Evolutionary conservation across 2,888 invertebrate species (phyloP).

Genomic region (Coremacera marginata): DNA sequence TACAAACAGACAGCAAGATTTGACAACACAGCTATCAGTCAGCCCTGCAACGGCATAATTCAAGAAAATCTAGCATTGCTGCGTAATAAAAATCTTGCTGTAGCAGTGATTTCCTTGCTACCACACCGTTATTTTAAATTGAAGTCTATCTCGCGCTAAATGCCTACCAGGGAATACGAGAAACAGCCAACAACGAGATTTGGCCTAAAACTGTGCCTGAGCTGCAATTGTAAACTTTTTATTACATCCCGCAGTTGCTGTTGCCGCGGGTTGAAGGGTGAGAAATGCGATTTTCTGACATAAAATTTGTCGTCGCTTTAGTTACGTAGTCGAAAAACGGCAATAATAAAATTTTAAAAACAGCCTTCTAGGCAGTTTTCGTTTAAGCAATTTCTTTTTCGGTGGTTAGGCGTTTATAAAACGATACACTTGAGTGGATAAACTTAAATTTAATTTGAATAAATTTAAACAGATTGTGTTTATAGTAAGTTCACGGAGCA

Average conservation of each 20-base stretch:
- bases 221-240: constrained; percentile 2
- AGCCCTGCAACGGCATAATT: too few relatives aligned
- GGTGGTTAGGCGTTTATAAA: neutral
- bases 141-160: neutral
- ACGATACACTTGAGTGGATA: neutral
- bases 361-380: constrained; percentile 21
- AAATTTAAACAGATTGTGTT: neutral
- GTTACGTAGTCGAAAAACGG: neutral
- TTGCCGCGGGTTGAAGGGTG: too few relatives aligned
- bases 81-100: neutral
- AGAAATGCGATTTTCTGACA: neutral
- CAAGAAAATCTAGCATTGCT: too few relatives aligned
- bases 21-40: neutral
- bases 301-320: neutral
- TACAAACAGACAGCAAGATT: neutral
- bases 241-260: neutral
- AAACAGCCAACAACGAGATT: neutral
- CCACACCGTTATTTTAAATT: neutral
- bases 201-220: neutral
- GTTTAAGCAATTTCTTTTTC: constrained; percentile 16
- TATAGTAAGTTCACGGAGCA: neutral
- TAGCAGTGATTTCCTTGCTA: neutral
- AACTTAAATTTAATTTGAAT: constrained; percentile 23
- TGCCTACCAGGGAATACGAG: neutral
- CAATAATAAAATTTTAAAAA: constrained; percentile 15